Evolutionary conservation across 2,113 vertebrate species (phyloP).

Genomic region (Tylochromis polylepis): DNA sequence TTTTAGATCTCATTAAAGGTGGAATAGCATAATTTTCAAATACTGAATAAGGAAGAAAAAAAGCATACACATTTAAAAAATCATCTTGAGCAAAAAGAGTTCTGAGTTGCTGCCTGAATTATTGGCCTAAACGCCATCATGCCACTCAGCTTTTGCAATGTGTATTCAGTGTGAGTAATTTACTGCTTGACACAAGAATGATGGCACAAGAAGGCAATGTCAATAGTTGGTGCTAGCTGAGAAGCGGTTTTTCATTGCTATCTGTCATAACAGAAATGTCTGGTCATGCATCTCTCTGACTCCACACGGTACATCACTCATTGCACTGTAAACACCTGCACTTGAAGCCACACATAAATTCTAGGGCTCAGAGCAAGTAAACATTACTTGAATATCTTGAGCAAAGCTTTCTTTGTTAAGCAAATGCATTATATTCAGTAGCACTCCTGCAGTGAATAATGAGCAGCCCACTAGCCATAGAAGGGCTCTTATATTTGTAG

Average conservation of each 20-base stretch:
- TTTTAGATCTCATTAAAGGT: neutral
- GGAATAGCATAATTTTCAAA: neutral
- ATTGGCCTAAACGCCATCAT: neutral
- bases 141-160: neutral
- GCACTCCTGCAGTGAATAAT: slow-evolving; percentile 9
- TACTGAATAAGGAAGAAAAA: neutral
- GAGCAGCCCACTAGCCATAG: neutral
- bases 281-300: slow-evolving; percentile 48
- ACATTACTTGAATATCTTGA: neutral
- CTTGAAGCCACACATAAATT: neutral
- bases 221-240: slow-evolving; percentile 22
- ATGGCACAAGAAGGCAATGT: slow-evolving; percentile 30
- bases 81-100: neutral
- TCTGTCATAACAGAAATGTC: slow-evolving; percentile 52
- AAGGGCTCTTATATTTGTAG: neutral
- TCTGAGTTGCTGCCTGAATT: neutral
- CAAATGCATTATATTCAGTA: slow-evolving; percentile 5
- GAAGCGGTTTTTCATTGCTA: slow-evolving; percentile 56
- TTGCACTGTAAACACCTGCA: slow-evolving; percentile 11
- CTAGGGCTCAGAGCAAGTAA: neutral
- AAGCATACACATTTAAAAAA: neutral
- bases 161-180: slow-evolving; percentile 26
- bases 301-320: slow-evolving; percentile 20
- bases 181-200: slow-evolving; percentile 36
- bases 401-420: neutral